Evolutionary conservation across 1,140 invertebrate species (phyloP).

Genomic region (Diuraphis noxia): DNA sequence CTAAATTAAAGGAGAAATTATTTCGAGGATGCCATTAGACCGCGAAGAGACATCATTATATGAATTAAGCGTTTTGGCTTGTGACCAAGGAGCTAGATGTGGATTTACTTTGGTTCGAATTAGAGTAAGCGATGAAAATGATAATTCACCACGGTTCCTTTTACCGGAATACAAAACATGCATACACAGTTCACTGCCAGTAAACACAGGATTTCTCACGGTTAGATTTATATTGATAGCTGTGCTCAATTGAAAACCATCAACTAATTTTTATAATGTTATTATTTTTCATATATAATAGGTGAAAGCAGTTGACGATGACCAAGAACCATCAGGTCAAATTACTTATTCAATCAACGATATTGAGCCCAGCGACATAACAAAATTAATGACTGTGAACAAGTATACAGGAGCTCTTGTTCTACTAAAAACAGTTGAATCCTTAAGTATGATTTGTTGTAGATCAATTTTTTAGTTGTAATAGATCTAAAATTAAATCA

Average conservation of each 20-base stretch:
- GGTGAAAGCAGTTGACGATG: constrained; percentile 54
- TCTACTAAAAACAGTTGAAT: constrained; percentile 65
- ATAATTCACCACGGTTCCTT: constrained; percentile 81
- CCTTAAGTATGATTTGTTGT: constrained; percentile 62
- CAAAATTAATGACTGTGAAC: constrained; percentile 71
- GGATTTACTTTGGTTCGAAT: constrained; percentile 79
- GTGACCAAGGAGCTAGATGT: constrained; percentile 80
- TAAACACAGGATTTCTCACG: constrained; percentile 70
- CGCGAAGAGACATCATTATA: constrained; percentile 75
- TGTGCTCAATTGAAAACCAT: not conserved
- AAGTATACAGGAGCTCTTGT: constrained; percentile 71
- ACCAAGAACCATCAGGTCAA: constrained; percentile 56
- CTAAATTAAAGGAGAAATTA: constrained; percentile 71
- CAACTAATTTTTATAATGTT: not conserved
- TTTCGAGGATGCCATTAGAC: constrained; percentile 75
- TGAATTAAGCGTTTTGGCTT: constrained; percentile 81
- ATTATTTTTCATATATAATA: not conserved
- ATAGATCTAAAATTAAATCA: not conserved
- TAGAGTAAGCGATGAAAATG: constrained; percentile 81
- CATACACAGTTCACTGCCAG: constrained; percentile 68
- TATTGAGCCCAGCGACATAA: constrained; percentile 65
- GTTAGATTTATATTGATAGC: constrained; percentile 62
- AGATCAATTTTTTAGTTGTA: constrained; percentile 8
- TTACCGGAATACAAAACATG: constrained; percentile 78
- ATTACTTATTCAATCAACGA: constrained; percentile 77